Evolutionary conservation across 2,113 vertebrate species (phyloP), one percentile per base, ranked within the genome.

Genomic region (Phodopus roborovskii): DNA sequence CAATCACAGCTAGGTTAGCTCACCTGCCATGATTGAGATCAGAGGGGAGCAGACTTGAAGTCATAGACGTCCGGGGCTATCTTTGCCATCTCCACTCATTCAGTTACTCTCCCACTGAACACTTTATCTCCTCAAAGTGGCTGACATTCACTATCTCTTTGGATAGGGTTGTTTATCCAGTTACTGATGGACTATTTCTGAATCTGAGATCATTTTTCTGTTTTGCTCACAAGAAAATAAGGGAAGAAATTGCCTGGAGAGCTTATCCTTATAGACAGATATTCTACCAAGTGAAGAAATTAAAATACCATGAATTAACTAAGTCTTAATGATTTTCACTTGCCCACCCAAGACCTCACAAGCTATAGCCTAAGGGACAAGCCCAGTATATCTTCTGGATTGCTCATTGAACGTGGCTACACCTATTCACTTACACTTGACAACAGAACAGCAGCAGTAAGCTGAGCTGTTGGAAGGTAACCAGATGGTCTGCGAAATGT

Each of bases 191-290:
- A 81, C 71, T 79, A 7, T 56, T 96, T 28, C 82, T 56, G 22
- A 97, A 82, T 77, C 28, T 15, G 73, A 79, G 73, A 77, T 10
- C 28, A 50, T 83, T 85, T 95, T 70, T 68, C 33, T 22, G 7
- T 66, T 11, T 87, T 89, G 33, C 3, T 97, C 64, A n/a, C 30
- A 91, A 91, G n/a, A 71, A 94, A 91, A 85, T 48, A 88, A 58
- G 26, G 20, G 17, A 77, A 78, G 45, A 93, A 93, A 56, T 84
- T 53, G 8, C 56, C 50, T 9, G 9, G 75, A 66, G 94, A 87
- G 62, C 56, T 68, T 86, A 22, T 15, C 45, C 33, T 82, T 62
- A 26, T 33, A 70, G 50, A 77, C 0, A 13, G 68, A 78, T 36
- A 17, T 33, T 75, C 12, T 42, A 64, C 42, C 79, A 91, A 74